Percentiles rank a stretch among this genome's conserved stretches.
Evolutionary conservation across 1,140 invertebrate species (phyloP).

Genomic region (Eufriesea mexicana): DNA sequence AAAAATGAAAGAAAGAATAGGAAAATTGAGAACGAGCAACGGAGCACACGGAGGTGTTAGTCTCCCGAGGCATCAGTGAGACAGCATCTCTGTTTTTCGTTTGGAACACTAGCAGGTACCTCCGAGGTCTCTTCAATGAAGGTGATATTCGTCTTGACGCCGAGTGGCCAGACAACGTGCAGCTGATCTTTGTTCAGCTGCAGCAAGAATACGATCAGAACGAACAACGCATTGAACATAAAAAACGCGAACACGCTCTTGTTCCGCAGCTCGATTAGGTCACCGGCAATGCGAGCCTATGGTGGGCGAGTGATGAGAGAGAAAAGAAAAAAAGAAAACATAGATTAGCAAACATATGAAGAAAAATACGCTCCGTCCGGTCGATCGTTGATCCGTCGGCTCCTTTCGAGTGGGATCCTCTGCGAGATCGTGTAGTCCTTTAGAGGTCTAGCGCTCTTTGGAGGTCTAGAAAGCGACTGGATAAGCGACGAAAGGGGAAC

Average conservation of each 20-base stretch:
- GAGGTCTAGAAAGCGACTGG: background rate
- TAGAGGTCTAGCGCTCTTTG: background rate
- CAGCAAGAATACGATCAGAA: slow-evolving; percentile 98
- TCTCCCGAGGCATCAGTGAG: slow-evolving; percentile 56
- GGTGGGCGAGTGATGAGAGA: slow-evolving; percentile 80
- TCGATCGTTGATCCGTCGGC: slow-evolving; percentile 44
- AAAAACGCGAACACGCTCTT: slow-evolving; percentile 99
- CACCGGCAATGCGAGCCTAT: slow-evolving; percentile 92
- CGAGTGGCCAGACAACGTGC: slow-evolving; percentile 96
- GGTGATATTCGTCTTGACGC: slow-evolving; percentile 96
- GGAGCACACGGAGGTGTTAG: slow-evolving; percentile 63
- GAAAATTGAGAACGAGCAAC: background rate
- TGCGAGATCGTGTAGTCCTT: background rate
- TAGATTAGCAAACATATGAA: slow-evolving; percentile 66
- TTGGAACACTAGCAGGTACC: slow-evolving; percentile 82
- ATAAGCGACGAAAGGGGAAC: background rate
- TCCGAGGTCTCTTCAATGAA: slow-evolving; percentile 94
- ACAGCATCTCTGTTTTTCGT: slow-evolving; percentile 44
- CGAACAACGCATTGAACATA: slow-evolving; percentile 99
- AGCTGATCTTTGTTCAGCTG: slow-evolving; percentile 98
- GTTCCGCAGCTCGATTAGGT: slow-evolving; percentile 96
- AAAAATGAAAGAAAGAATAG: background rate
- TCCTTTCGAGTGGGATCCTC: background rate
- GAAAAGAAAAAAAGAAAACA: slow-evolving; percentile 62
- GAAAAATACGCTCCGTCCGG: slow-evolving; percentile 57